phyloP scores from a whole-genome alignment of 2,113 vertebrate genomes.

The Porphyrio hochstetteri region DNA sequence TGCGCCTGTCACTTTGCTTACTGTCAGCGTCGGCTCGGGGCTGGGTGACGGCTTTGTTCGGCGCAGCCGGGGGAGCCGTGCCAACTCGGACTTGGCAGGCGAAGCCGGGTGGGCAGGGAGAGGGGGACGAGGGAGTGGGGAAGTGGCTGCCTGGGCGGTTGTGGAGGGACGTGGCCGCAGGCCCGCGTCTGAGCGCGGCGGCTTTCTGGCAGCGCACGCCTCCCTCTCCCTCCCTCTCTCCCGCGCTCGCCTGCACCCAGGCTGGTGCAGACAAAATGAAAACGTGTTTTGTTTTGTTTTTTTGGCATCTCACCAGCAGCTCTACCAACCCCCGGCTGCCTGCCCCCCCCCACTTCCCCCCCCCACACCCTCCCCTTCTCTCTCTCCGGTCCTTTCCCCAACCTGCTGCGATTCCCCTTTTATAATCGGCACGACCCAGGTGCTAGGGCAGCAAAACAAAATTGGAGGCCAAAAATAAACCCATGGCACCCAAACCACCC shows the following conservation, averaged over 20 bases:
- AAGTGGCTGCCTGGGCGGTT: constrained; percentile 42
- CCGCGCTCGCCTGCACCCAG: constrained; percentile 23
- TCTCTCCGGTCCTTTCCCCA: not conserved
- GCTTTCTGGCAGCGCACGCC: constrained; percentile 2
- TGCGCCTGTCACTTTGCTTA: constrained; percentile 73
- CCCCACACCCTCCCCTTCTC: not conserved
- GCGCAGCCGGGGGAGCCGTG: constrained; percentile 61
- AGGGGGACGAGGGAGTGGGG: constrained; percentile 41
- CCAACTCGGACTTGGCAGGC: constrained; percentile 69
- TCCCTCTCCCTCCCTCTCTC: constrained; percentile 30
- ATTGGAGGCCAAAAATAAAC: constrained; percentile 16
- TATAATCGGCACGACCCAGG: constrained; percentile 9
- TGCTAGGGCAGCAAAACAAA: not conserved
- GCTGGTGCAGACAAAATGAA: constrained; percentile 69
- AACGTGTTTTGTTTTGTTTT: constrained; percentile 61
- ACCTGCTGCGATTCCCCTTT: not conserved
- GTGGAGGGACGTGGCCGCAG: constrained; percentile 59
- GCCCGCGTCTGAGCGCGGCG: constrained; percentile 33
- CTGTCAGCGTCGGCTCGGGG: constrained; percentile 63
- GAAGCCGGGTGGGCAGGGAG: constrained; percentile 56
- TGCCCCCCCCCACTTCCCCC: not conserved
- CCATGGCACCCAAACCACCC: not conserved
- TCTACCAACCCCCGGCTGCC: not conserved
- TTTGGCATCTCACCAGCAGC: constrained; percentile 60
- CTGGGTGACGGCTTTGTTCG: constrained; percentile 72